Evolutionary conservation across 2,888 invertebrate species (phyloP).

Genomic region (Lithophane leautieri): DNA sequence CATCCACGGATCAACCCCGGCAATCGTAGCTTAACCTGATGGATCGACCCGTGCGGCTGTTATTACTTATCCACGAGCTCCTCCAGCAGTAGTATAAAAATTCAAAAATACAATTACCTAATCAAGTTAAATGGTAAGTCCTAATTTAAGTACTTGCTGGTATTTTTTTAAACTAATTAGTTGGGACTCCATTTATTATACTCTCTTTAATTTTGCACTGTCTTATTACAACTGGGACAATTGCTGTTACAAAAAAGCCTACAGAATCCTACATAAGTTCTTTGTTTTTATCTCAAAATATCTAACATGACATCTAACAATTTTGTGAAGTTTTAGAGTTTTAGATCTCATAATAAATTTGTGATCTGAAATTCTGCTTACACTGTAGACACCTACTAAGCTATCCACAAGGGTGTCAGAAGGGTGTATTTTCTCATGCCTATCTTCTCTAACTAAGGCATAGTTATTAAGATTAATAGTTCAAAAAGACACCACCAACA

Average conservation of each 20-base stretch:
- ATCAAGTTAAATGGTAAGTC: neutral
- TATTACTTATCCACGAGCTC: too few relatives aligned
- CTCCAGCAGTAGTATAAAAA: neutral
- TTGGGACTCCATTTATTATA: neutral
- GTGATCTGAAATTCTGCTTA: neutral
- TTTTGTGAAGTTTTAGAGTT: neutral
- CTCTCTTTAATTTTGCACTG: neutral
- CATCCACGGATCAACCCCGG: too few relatives aligned
- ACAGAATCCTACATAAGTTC: neutral
- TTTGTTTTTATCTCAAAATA: neutral
- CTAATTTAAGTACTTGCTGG: neutral
- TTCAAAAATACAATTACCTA: neutral
- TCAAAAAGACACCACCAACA: conserved; percentile 28
- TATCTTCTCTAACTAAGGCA: neutral
- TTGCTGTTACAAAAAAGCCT: neutral
- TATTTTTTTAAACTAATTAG: neutral
- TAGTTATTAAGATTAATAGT: conserved; percentile 2
- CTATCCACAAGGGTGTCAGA: neutral
- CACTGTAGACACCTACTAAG: neutral
- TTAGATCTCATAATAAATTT: neutral
- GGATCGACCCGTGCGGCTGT: too few relatives aligned
- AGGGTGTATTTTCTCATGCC: neutral
- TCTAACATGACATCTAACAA: neutral
- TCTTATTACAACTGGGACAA: neutral
- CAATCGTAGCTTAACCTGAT: too few relatives aligned